Evolutionary conservation across 2,113 vertebrate species (phyloP), one percentile per base, ranked within the genome.

Genomic region (Trichomycterus rosablanca): DNA sequence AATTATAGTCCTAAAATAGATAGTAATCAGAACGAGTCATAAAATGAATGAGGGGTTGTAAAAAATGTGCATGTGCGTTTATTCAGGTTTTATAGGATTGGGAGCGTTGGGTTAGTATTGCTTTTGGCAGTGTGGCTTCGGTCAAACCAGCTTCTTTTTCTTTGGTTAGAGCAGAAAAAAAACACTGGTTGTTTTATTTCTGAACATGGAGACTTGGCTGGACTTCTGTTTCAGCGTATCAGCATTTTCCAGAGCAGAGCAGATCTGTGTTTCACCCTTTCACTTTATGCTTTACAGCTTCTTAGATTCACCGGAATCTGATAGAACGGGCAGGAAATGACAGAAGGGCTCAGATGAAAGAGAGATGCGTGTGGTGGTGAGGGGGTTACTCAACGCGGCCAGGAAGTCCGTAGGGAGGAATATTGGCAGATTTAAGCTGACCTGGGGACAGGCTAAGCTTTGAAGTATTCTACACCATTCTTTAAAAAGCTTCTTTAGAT

Each of bases 401-500:
- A 3, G 22, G 54, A 69, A 68, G 70, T 44, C 63, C 7, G 15
- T 11, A 5, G 63, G 62, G 70, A 71, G 49, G 22, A 55, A 64
- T 50, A 70, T 59, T 76, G 76, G 70, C 71, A 78, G 67, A 58
- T 23, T 68, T 71, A 71, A 82, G 68, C 76, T 80, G 72, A 84
- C 61, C 73, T 63, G 58, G 28, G 59, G 67, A 51, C 84, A 48
- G 53, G 54, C 66, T 78, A 77, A 78, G 74, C 83, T 88, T 87
- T 90, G 83, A 91, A 88, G 82, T 78, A 68, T 49, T 75, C 30
- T 45, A 62, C 76, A 34, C 3, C 10, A 12, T 15, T 19, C n/a
- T 19, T n/a, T 50, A 4, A 23, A 26, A 49, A 7, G 26, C 3
- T 30, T 3, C 26, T 30, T 30, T 30, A 7, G 3, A 30, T 30